These are phyloP conservation scores for Apogon hyalosoma DNA, from an alignment of 2,797 vertebrate species.

Conservation along the genomic window DNA sequence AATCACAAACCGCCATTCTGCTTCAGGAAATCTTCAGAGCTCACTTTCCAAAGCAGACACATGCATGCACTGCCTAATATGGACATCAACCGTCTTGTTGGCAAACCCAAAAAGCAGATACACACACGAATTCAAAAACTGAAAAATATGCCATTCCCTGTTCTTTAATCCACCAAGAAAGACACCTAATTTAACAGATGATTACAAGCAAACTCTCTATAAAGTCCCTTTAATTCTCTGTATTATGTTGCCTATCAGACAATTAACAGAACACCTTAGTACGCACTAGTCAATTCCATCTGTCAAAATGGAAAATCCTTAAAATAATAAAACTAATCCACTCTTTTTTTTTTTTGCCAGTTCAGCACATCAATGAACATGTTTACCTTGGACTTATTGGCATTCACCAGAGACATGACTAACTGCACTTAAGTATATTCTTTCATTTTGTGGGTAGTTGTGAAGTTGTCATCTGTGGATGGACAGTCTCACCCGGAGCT, in stretches of 20 bases:
- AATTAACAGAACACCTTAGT: neutral
- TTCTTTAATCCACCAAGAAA: constrained; percentile 33
- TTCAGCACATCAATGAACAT: constrained; percentile 55
- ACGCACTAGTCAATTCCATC: neutral
- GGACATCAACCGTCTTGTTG: constrained; percentile 23
- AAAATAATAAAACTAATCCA: constrained; percentile 12
- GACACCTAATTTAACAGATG: neutral
- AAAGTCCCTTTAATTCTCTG: constrained; percentile 1
- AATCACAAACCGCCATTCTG: constrained; percentile 42
- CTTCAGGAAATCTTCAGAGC: constrained; percentile 38
- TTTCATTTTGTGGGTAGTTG: constrained; percentile 57
- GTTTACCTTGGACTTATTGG: constrained; percentile 58
- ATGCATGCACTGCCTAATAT: constrained; percentile 7
- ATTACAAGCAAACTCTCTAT: constrained; percentile 10
- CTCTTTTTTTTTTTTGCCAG: constrained; percentile 10
- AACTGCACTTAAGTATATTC: constrained; percentile 57
- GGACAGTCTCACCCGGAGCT: constrained; percentile 56
- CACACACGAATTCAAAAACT: neutral
- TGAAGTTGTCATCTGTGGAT: constrained; percentile 63
- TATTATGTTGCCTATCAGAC: neutral
- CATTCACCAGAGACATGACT: constrained; percentile 67
- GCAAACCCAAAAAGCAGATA: neutral
- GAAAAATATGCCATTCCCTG: constrained; percentile 4
- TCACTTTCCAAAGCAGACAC: constrained; percentile 15
- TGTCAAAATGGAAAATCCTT: constrained; percentile 9